Base-by-base conservation (phyloP, 2,888 invertebrate genomes). In the Pediacus dermestoides region DNA sequence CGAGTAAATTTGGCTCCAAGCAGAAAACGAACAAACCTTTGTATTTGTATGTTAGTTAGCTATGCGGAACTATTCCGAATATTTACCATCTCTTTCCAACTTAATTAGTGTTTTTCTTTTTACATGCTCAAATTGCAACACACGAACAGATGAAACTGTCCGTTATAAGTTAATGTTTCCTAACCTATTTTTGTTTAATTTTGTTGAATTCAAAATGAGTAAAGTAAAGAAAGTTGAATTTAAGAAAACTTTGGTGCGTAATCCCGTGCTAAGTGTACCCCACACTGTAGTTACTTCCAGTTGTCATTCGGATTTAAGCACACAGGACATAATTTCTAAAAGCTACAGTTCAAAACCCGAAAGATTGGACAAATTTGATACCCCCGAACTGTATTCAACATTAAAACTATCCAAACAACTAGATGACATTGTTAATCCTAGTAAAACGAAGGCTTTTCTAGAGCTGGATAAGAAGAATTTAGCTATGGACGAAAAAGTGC, bases 401-500 rank as follows among this genome's bases (percentile, higher is more conserved):
- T 34, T 53, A 16, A 48, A 46, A 40, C 30, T 60, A 22, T 46
- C 50, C 2, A 53, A 50, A 28, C 48, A 51, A 48, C 53, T 60
- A 22, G 57, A 60, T 21, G 44, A 49, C 31, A 32, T 55, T 30
- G 43, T 48, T 4, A 46, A 55, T 37, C 48, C 52, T 3, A 46
- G 47, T 16, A 56, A 50, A 47, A 46, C 42, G 11, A 53, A 50
- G 30, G 55, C 48, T 40, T 30, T 46, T 14, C 44, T 51, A 4
- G 52, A 55, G 35, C 42, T 53, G 15, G 46, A 47, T 11, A 41
- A 48, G 35, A 48, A 42, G 15, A 49, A 46, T 45, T 32, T 48
- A 14, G 54, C 58, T 10, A 37, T 50, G 21, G 54, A 57, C 39
- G 60, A 61, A 42, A 60, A 58, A 45, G 61, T 58, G 49, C 11